Conservation (phyloP, 2,113 vertebrate species). For the Corapipo altera region DNA sequence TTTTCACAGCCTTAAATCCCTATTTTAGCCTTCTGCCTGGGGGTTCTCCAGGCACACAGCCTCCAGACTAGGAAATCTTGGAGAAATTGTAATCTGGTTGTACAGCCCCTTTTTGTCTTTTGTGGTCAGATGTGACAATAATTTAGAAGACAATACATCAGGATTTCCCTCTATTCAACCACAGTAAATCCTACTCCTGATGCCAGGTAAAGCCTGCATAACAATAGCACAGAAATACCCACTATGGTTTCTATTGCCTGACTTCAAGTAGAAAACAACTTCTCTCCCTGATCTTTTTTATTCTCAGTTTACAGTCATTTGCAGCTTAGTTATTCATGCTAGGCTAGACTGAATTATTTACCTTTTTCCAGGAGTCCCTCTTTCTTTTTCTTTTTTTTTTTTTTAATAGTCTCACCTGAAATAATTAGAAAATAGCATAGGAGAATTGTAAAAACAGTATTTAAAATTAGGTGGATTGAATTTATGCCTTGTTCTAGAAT, state of each 20-base stretch:
- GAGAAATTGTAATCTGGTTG: not conserved
- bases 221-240: not conserved
- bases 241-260: not conserved
- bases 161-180: not conserved
- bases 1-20: not conserved
- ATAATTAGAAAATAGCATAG: conserved; percentile 49
- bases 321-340: conserved; percentile 10
- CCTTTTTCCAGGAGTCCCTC: not conserved
- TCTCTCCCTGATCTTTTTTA: not conserved
- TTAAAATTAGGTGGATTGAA: conserved; percentile 38
- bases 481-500: conserved; percentile 1
- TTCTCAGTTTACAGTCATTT: not conserved
- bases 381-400: not conserved
- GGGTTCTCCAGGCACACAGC: not conserved
- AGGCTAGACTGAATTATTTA: conserved; percentile 4
- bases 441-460: conserved; percentile 26
- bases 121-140: not conserved
- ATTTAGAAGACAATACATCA: not conserved
- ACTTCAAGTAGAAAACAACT: not conserved
- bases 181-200: not conserved
- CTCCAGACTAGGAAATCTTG: not conserved
- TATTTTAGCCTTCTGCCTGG: not conserved
- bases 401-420: conserved; percentile 7
- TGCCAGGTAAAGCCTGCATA: not conserved
- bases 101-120: not conserved